phyloP scores from a whole-genome alignment of 2,888 invertebrate genomes.

The Anorthoa munda region DNA sequence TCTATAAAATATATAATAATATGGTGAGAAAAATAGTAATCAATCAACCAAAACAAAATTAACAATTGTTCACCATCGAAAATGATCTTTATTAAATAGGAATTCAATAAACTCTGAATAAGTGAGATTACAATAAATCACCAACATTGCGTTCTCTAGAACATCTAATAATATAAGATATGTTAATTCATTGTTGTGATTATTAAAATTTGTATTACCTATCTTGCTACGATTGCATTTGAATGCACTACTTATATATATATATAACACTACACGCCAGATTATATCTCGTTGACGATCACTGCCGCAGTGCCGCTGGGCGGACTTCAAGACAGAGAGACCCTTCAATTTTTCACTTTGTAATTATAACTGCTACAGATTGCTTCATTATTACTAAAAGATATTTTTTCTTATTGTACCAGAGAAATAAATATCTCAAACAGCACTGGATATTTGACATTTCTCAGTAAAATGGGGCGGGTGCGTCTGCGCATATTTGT shows the following conservation, averaged over 20 bases:
- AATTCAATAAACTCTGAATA: slow-evolving; percentile 6
- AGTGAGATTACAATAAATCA: neutral
- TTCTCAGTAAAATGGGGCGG: neutral
- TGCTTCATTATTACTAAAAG: neutral
- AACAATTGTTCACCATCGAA: neutral
- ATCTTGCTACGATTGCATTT: neutral
- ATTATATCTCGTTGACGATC: neutral
- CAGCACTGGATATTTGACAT: neutral
- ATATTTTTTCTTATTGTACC: neutral
- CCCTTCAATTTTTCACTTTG: no score
- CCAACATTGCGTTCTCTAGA: neutral
- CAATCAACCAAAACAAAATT: neutral
- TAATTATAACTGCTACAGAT: no score
- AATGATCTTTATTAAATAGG: neutral
- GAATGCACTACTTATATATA: neutral
- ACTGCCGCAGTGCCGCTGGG: neutral
- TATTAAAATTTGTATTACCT: neutral
- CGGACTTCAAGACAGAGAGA: neutral
- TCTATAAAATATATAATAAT: neutral
- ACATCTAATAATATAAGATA: slow-evolving; percentile 15
- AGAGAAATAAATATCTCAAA: neutral
- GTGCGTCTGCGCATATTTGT: neutral
- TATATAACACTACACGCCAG: neutral
- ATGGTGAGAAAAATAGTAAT: neutral
- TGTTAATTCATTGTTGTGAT: slow-evolving; percentile 7